Percentiles rank a stretch among this genome's conserved stretches.
Evolutionary conservation across 2,113 vertebrate genomes (phyloP).

Genomic region (Apodemus sylvaticus): DNA sequence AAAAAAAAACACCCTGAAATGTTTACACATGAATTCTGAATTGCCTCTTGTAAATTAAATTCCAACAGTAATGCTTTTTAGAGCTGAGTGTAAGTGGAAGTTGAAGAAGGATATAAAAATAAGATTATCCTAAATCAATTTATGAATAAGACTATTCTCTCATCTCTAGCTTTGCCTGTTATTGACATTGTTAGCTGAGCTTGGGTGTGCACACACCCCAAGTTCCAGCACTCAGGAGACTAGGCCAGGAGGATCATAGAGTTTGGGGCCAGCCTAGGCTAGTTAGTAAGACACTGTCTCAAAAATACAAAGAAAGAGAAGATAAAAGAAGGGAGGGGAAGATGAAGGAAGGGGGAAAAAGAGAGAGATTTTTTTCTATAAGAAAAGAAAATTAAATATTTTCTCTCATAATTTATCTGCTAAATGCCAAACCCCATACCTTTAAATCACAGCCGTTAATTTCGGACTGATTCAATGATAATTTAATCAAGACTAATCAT

Average conservation of each 20-base stretch:
- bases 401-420: constrained; percentile 76
- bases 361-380: background rate
- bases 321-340: too few relatives aligned
- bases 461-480: constrained; percentile 81
- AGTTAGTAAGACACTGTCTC: background rate
- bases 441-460: constrained; percentile 85
- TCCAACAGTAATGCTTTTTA: background rate
- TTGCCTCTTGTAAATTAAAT: background rate
- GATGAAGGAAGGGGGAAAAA: background rate
- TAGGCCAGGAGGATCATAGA: background rate
- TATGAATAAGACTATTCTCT: constrained; percentile 11
- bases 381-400: constrained; percentile 45
- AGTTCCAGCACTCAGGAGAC: background rate
- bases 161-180: constrained; percentile 30
- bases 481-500: constrained; percentile 83
- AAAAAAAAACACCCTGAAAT: constrained; percentile 1
- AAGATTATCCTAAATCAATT: background rate
- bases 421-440: constrained; percentile 78
- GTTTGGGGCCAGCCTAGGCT: background rate
- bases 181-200: background rate
- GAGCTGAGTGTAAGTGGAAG: background rate
- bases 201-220: background rate
- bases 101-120: constrained; percentile 11
- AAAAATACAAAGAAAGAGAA: background rate
- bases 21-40: constrained; percentile 23